Base-by-base conservation (phyloP, 2,888 invertebrate genomes). In the Lobophora halterata region DNA sequence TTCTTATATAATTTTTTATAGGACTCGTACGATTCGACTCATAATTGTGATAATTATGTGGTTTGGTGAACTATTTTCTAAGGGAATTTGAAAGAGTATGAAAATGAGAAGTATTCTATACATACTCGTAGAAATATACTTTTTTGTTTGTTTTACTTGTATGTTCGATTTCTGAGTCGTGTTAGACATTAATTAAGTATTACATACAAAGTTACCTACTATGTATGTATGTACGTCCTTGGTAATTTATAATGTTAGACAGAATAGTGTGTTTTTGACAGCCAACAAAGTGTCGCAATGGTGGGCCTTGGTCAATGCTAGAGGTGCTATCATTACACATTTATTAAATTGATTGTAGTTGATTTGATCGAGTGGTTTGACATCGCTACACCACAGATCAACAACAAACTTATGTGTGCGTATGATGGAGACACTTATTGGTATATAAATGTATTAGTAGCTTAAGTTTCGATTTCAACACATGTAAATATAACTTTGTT, bases 291-390 rank as follows among this genome's bases (percentile, higher is more conserved):
- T 78, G 77, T 75, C 71, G 71, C 60, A 76, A 76, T 48, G 65
- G 71, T 69, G 65, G 67, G 62, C 61, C 53, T 39, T 33, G 51
- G 54, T 41, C 45, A 50, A 47, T 41, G 50, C 52, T 24, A 17
- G 44, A 23, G 42, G 29, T 43, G 52, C 67, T 79, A 79, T 82
- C 80, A 46, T 52, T 49, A 50, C 63, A 75, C 64, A 76, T 82
- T 76, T 79, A 78, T 78, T 76, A 78, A 77, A 77, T 66, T 63
- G 67, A 67, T 60, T 55, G 42, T 56, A 56, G 57, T 77, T 83
- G 85, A 86, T 83, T 77, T 83, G 85, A 86, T 83, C 64, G 86
- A 86, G 79, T 78, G 74, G 60, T 54, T 55, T 46, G 50, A 53
- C 36, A 37, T 25, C 24, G 24, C 31, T 32, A 12, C 25, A 27